phyloP scores from a whole-genome alignment of 2,888 invertebrate genomes.

The Melinopterus prodromus region DNA sequence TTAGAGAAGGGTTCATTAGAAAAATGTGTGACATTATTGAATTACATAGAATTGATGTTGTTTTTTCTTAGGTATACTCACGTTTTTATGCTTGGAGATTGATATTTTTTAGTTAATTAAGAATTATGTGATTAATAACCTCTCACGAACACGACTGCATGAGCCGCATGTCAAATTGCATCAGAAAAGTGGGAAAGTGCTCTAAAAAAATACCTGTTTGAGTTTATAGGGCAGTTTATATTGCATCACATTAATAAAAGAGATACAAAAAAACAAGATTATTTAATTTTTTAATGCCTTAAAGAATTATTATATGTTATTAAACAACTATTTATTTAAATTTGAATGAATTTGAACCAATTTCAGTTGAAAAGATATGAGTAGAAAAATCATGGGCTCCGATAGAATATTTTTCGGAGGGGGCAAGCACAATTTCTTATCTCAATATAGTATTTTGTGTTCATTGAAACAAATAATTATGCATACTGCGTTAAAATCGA shows the following conservation, averaged over 20 bases:
- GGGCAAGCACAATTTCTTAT: too few relatives aligned
- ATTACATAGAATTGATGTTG: neutral
- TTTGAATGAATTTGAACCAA: neutral
- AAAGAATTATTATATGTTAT: neutral
- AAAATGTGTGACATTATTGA: neutral
- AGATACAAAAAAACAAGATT: neutral
- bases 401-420: too few relatives aligned
- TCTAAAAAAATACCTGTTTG: slow-evolving; percentile 14
- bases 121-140: slow-evolving; percentile 8
- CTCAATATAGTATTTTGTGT: too few relatives aligned
- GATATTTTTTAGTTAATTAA: neutral
- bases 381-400: too few relatives aligned
- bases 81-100: neutral
- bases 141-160: neutral
- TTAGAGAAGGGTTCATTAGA: neutral
- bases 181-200: slow-evolving; percentile 7
- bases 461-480: too few relatives aligned
- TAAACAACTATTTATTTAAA: neutral
- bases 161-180: neutral
- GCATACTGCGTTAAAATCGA: too few relatives aligned
- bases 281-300: neutral
- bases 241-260: slow-evolving; percentile 8
- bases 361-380: too few relatives aligned
- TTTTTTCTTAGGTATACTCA: neutral
- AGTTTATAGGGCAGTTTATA: neutral